Conservation (phyloP, 1,140 invertebrate genomes). For the Trichogramma pretiosum region DNA sequence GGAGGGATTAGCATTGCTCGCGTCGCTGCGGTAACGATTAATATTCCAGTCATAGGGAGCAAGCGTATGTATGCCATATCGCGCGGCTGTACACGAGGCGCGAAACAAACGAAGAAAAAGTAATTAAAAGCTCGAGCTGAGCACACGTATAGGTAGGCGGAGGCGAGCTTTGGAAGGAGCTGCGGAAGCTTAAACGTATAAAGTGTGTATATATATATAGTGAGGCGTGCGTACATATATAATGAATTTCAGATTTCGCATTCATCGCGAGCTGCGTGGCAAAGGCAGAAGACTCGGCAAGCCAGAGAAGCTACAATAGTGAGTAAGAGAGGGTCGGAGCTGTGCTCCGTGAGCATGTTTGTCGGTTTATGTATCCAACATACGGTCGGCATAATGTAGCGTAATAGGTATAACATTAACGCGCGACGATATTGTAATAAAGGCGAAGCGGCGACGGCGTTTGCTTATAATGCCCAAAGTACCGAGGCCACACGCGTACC, state of each 20-base stretch:
- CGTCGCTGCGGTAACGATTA: too few relatives aligned
- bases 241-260: constrained; percentile 17
- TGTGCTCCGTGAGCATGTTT: neutral
- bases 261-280: constrained; percentile 12
- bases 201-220: neutral
- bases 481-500: too few relatives aligned
- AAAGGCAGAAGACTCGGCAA: too few relatives aligned
- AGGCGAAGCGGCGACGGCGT: constrained; percentile 20
- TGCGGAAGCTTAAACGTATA: too few relatives aligned
- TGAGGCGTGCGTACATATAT: neutral
- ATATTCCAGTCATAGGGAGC: too few relatives aligned
- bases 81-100: neutral
- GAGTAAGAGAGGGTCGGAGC: neutral
- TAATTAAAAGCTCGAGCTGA: neutral
- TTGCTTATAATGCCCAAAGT: constrained; percentile 33
- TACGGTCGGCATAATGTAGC: constrained; percentile 33
- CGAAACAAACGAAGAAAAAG: constrained; percentile 18
- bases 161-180: too few relatives aligned
- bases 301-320: too few relatives aligned
- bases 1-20: too few relatives aligned
- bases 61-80: too few relatives aligned
- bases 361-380: constrained; percentile 27
- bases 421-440: constrained; percentile 37
- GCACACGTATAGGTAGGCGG: neutral
- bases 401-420: constrained; percentile 38